These are phyloP conservation scores for Disparrhopalites patrizii DNA, from an alignment of 2,888 invertebrate species.

Conservation along the genomic window DNA sequence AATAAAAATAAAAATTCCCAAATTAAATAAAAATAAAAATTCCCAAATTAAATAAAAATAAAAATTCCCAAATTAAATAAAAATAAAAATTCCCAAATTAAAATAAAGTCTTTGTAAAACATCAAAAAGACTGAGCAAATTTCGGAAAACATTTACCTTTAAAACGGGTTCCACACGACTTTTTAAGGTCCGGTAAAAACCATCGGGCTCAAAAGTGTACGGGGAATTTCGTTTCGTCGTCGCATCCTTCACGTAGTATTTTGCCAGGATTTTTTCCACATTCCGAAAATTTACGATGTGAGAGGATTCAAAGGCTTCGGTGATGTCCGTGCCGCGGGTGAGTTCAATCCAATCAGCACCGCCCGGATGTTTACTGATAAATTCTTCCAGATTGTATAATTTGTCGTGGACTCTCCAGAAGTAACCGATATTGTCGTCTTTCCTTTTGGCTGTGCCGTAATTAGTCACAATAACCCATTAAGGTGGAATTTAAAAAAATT, in stretches of 20 bases:
- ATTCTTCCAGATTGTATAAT: slow-evolving; percentile 79
- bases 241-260: slow-evolving; percentile 45
- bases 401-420: slow-evolving; percentile 71
- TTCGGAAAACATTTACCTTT: slow-evolving; percentile 19
- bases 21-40: no score
- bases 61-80: no score
- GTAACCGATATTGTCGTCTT: slow-evolving; percentile 68
- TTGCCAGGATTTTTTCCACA: slow-evolving; percentile 39
- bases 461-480: neutral
- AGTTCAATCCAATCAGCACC: slow-evolving; percentile 68
- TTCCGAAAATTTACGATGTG: slow-evolving; percentile 46
- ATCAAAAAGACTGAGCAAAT: neutral
- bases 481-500: neutral
- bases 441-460: slow-evolving; percentile 54
- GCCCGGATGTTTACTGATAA: slow-evolving; percentile 78
- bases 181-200: slow-evolving; percentile 49
- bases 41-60: no score
- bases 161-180: slow-evolving; percentile 38
- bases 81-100: neutral
- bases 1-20: no score
- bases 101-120: neutral
- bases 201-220: slow-evolving; percentile 48
- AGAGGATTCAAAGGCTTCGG: slow-evolving; percentile 51
- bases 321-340: slow-evolving; percentile 51
- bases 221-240: slow-evolving; percentile 46